Base-by-base conservation (phyloP, 1,140 invertebrate species). In the Patella vulgata region DNA sequence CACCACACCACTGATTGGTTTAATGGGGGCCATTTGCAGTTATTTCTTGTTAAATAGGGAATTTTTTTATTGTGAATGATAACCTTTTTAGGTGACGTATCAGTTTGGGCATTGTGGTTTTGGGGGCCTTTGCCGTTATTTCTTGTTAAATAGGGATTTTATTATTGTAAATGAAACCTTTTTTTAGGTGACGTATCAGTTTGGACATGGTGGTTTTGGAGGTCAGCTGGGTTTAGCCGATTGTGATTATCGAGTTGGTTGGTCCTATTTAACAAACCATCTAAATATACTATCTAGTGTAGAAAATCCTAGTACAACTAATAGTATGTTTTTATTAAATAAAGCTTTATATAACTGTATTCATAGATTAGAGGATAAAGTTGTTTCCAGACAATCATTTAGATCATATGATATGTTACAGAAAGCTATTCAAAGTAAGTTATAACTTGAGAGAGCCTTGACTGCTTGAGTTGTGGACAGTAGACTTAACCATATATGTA, bases 171-270 rank as follows among this genome's bases (percentile, higher is more conserved):
- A n/a, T n/a, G n/a, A n/a, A n/a, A n/a, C 54, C 40, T 52, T 33
- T 36, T 64, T 65, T 43, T 65, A 79, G 77, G 55, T 36, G 3
- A 62, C 61, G 59, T 68, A 61, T 30, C 67, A 76, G 66, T 70
- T 77, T 70, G 79, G 79, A 30, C 68, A 74, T 60, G 59, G 70
- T 19, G 79, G 79, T 8, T 70, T 61, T 60, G 79, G 79, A 17
- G 77, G 78, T 14, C 79, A 81, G 68, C 70, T 73, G 57, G 68
- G 57, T n/a, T 61, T 68, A 23, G 66, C 67, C 21, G 79, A 81
- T 46, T 59, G 66, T 5, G 39, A 71, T 31, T 64, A 77, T 52
- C 58, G 68, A 31, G 61, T 75, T 19, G 78, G 76, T 4, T 70
- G 68, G 33, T 71, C 71, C 6, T 80, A 78, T 55, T 57, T 73